These are phyloP conservation scores for Chauna torquata DNA, from an alignment of 2,113 vertebrate genomes.

Conservation along the genomic window DNA sequence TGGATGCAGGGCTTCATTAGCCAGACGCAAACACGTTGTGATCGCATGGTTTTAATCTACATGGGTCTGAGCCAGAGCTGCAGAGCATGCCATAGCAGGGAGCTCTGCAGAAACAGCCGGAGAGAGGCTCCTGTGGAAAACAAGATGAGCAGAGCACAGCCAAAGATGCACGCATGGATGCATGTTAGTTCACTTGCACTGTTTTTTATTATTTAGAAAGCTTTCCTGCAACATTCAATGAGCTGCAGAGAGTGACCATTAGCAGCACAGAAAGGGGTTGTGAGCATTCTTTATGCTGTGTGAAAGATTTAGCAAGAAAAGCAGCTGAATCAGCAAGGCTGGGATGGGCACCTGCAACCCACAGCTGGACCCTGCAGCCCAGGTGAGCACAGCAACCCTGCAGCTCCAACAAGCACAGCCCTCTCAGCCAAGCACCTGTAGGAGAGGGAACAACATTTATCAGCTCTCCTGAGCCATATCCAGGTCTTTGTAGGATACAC, in stretches of 20 bases:
- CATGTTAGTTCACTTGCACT: fast-evolving
- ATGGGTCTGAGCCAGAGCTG: not conserved
- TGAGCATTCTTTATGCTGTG: fast-evolving
- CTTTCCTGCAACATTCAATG: fast-evolving
- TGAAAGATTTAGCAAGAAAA: not conserved
- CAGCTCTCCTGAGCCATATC: not conserved
- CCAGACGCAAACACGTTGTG: not conserved
- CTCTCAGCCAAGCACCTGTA: not conserved
- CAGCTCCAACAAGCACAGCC: not conserved
- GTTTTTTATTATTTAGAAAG: not conserved
- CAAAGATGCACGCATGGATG: not conserved
- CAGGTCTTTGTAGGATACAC: not conserved
- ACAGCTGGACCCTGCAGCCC: fast-evolving
- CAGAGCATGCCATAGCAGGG: not conserved
- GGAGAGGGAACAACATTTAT: not conserved
- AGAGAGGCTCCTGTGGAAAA: not conserved
- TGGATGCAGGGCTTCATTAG: not conserved
- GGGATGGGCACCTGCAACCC: not conserved
- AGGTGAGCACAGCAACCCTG: not conserved
- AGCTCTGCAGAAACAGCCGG: not conserved
- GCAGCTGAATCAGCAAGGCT: not conserved
- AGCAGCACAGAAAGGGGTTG: not conserved
- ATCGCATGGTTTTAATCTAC: not conserved
- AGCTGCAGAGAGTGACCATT: not conserved
- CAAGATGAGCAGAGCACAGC: not conserved